These are phyloP conservation scores for Avahi laniger DNA, from an alignment of 2,797 vertebrate species.

Conservation along the genomic window DNA sequence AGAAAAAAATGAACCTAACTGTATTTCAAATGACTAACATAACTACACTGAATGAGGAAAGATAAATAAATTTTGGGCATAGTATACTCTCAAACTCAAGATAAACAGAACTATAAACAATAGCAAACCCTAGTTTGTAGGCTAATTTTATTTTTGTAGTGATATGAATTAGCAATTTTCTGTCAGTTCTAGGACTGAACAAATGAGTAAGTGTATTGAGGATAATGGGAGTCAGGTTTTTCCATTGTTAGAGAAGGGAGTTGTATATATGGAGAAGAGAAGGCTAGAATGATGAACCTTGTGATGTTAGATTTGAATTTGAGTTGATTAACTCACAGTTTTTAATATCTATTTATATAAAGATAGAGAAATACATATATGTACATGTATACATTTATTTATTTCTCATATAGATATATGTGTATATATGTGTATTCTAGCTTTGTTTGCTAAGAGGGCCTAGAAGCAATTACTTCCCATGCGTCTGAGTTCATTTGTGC, in stretches of 20 bases:
- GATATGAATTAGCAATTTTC: conserved; percentile 13
- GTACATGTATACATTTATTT: background rate
- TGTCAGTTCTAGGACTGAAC: background rate
- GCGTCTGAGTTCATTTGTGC: background rate
- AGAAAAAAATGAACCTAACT: background rate
- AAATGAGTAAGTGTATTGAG: background rate
- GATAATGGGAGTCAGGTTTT: background rate
- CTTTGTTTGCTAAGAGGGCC: background rate
- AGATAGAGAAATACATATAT: background rate
- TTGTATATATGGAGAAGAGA: background rate
- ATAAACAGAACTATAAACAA: conserved; percentile 5
- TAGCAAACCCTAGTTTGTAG: background rate
- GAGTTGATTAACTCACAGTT: background rate
- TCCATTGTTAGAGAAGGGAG: background rate
- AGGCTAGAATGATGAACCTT: background rate
- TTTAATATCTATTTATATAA: background rate
- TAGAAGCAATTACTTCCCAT: background rate
- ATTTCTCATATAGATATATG: background rate
- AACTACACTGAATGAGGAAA: background rate
- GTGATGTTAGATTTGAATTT: background rate
- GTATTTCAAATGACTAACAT: background rate
- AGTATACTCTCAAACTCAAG: background rate
- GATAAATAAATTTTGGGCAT: background rate
- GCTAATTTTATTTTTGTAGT: background rate
- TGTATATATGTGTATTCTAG: background rate